Percentiles rank a stretch among this genome's conserved stretches.
Conservation (phyloP, 2,888 invertebrate species). For the Cheilosia grossa region DNA sequence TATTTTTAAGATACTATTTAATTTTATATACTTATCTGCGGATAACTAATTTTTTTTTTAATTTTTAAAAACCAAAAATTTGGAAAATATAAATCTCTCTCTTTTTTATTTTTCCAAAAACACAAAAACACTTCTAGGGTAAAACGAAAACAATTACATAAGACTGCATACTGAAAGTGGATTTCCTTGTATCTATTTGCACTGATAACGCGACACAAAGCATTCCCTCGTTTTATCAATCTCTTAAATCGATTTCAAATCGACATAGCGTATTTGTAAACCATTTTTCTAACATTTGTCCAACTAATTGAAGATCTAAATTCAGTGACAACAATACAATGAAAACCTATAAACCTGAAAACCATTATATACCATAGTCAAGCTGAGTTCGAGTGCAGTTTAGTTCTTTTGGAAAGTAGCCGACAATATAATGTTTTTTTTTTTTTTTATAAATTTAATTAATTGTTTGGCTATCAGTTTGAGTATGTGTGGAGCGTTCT, state of each 20-base stretch:
- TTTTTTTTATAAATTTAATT: constrained; percentile 35
- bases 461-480: constrained; percentile 12
- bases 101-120: not conserved
- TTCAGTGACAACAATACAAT: constrained; percentile 35
- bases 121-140: constrained; percentile 1
- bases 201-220: constrained; percentile 55
- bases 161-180: constrained; percentile 54
- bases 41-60: too few relatives aligned
- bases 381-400: constrained; percentile 25
- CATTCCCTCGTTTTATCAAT: constrained; percentile 48
- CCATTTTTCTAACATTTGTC: constrained; percentile 68
- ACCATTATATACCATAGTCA: constrained; percentile 4
- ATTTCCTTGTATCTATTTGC: constrained; percentile 62
- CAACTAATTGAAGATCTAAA: constrained; percentile 70
- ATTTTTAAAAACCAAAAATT: too few relatives aligned
- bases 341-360: not conserved
- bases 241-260: constrained; percentile 62
- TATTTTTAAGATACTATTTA: too few relatives aligned
- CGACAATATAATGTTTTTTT: constrained; percentile 16
- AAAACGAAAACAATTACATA: constrained; percentile 41
- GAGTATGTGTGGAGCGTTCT: not conserved
- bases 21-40: too few relatives aligned
- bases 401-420: constrained; percentile 38
- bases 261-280: constrained; percentile 57
- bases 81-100: too few relatives aligned